Base-by-base conservation (phyloP, 1,140 invertebrate species). In the Microplitis demolitor region DNA sequence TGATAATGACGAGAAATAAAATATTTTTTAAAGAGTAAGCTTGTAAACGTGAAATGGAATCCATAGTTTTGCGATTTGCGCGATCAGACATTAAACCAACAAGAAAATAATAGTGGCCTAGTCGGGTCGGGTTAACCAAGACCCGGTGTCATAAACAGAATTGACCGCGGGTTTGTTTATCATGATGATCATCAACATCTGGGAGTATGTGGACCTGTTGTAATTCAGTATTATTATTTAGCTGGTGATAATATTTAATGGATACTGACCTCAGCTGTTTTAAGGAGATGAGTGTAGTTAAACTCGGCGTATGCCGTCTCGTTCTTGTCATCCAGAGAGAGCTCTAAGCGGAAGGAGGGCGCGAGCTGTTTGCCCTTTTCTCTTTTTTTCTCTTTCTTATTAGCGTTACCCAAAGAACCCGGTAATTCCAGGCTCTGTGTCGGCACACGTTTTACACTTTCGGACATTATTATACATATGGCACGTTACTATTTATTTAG, bases 261-360 rank as follows among this genome's bases (percentile, higher is more conserved):
- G 51, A 16, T 62, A 88, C 88, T 90, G 86, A 91, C 91, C 89
- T 90, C 88, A 78, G 85, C 87, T 79, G 87, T 81, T 83, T 88
- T 89, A 77, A 91, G 82, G 77, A 91, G 87, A 76, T 91, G 89
- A 78, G 87, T 86, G 85, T 90, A 92, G 84, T 90, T 91, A 87
- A 89, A 91, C 85, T 91, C 90, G 66, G 91, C 89, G 86, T 88
- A 91, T 84, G 88, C 88, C 84, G 88, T 86, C 81, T 91, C 90
- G 81, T 90, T 92, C 11, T 91, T 91, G 81, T 91, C 90, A 64
- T 86, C 84, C 71, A 92, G 87, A 78, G 86, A 85, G 74, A 92
- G 80, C 61, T 84, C 83, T 80, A 92, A 90, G 71, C 91, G 88
- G 71, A 89, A 85, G 60, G 90, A 89, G 78, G 87, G 88, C 75